phyloP scores from a whole-genome alignment of 2,797 vertebrate species.

The Dryobates pubescens region DNA sequence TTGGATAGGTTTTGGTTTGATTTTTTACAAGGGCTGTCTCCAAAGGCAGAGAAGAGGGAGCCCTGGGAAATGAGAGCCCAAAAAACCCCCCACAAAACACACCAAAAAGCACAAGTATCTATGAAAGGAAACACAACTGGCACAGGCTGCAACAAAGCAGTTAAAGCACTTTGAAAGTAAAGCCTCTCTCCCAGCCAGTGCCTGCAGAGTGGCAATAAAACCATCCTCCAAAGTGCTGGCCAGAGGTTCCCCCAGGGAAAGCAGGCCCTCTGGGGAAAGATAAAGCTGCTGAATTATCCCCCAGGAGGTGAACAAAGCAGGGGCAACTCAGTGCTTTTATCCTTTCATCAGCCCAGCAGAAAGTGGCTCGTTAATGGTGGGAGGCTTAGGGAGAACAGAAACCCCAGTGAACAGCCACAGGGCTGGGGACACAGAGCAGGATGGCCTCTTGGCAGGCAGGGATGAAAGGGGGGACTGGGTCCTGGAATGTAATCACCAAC shows the following conservation, averaged over 20 bases:
- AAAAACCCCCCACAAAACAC: neutral
- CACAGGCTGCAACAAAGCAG: slow-evolving; percentile 26
- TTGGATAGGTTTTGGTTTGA: neutral
- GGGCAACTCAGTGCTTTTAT: neutral
- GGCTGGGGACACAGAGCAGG: neutral
- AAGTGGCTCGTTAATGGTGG: neutral
- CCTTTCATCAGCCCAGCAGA: neutral
- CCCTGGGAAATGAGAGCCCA: slow-evolving; percentile 19
- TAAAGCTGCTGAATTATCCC: slow-evolving; percentile 13
- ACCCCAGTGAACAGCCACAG: neutral
- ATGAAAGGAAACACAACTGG: neutral
- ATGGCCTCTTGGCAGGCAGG: neutral
- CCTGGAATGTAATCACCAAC: fast-evolving
- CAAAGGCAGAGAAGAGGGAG: slow-evolving; percentile 28
- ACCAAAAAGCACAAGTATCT: neutral
- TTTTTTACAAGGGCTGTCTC: slow-evolving; percentile 29
- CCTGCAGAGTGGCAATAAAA: slow-evolving; percentile 48
- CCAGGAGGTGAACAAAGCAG: neutral
- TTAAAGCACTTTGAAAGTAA: slow-evolving; percentile 17
- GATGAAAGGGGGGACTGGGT: fast-evolving
- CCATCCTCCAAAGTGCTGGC: neutral
- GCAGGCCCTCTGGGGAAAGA: neutral
- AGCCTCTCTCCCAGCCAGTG: neutral
- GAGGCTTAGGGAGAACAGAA: neutral
- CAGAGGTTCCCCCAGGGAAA: neutral